Evolutionary conservation across 2,888 invertebrate genomes (phyloP).

Genomic region (Eupeodes luniger): DNA sequence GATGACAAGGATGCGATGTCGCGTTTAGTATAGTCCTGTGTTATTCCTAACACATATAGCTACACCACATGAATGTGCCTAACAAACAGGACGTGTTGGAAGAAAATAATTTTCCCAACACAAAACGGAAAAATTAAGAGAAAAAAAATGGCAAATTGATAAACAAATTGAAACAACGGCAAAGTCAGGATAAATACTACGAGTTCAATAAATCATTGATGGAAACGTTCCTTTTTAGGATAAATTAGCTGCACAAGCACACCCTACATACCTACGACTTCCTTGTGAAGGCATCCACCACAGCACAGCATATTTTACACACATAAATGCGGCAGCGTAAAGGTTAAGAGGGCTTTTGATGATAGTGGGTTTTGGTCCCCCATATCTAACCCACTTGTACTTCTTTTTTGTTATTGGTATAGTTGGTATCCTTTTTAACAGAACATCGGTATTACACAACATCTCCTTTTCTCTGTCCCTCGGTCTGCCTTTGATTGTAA

Average conservation of each 20-base stretch:
- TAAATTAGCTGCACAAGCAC: constrained; percentile 56
- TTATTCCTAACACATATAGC: neutral
- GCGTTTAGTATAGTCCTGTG: neutral
- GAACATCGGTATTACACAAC: constrained; percentile 59
- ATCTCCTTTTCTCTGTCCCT: neutral
- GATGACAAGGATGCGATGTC: constrained; percentile 30
- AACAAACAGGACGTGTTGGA: constrained; percentile 35
- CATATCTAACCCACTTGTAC: neutral
- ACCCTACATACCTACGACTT: neutral
- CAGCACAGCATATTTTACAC: constrained; percentile 12
- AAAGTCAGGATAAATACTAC: constrained; percentile 62
- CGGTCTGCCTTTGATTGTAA: constrained; percentile 41
- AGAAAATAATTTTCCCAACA: constrained; percentile 60
- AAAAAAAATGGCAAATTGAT: constrained; percentile 31
- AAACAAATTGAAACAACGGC: constrained; percentile 68
- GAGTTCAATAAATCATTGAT: constrained; percentile 72
- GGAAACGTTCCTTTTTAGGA: constrained; percentile 66
- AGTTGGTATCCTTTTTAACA: constrained; percentile 47
- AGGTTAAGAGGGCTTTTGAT: neutral
- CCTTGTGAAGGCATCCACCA: constrained; percentile 34
- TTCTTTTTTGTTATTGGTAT: neutral
- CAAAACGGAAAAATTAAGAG: constrained; percentile 24
- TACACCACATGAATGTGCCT: neutral
- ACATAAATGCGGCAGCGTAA: constrained; percentile 30
- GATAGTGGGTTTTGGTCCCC: neutral